Conservation (phyloP, 2,888 invertebrate genomes). For the Myopa tessellatipennis region DNA sequence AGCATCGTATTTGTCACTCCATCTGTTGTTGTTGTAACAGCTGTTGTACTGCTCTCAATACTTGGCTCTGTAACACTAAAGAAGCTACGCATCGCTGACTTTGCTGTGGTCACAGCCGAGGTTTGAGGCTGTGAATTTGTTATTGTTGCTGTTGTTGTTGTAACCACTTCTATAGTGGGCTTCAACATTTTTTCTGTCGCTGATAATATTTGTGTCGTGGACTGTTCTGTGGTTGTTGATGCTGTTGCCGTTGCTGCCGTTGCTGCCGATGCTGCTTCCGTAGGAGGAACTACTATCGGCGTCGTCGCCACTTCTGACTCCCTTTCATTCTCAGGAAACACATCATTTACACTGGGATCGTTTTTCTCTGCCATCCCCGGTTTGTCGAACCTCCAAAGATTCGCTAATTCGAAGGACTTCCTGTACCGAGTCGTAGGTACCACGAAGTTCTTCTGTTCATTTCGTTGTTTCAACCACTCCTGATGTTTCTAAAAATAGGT, state of each 20-base stretch:
- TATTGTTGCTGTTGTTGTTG: slow-evolving; percentile 16
- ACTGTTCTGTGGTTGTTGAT: slow-evolving; percentile 1
- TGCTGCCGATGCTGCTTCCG: slow-evolving; percentile 30
- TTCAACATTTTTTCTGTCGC: slow-evolving; percentile 27
- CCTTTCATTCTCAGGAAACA: slow-evolving; percentile 59
- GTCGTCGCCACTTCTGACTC: slow-evolving; percentile 23
- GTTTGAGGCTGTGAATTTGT: not conserved
- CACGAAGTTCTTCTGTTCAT: slow-evolving; percentile 49
- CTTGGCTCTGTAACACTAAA: slow-evolving; percentile 1
- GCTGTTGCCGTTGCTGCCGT: slow-evolving; percentile 21
- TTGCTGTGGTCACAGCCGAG: not conserved
- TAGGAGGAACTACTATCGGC: slow-evolving; percentile 10
- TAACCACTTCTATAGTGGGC: slow-evolving; percentile 13
- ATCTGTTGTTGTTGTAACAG: slow-evolving; percentile 19
- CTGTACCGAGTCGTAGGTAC: slow-evolving; percentile 44
- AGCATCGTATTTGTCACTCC: slow-evolving; percentile 39
- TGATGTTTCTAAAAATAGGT: slow-evolving; percentile 61
- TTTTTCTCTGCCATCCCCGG: slow-evolving; percentile 43
- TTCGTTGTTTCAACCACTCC: slow-evolving; percentile 65
- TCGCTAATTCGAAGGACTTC: slow-evolving; percentile 53
- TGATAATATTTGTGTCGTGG: slow-evolving; percentile 39
- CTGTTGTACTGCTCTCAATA: slow-evolving; percentile 16
- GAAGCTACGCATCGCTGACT: slow-evolving; percentile 10
- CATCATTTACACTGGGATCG: slow-evolving; percentile 60
- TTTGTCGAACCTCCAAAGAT: slow-evolving; percentile 58